Evolutionary conservation across 2,113 vertebrate genomes (phyloP), one percentile per base, ranked within the genome.

Genomic region (Desmodus rotundus): DNA sequence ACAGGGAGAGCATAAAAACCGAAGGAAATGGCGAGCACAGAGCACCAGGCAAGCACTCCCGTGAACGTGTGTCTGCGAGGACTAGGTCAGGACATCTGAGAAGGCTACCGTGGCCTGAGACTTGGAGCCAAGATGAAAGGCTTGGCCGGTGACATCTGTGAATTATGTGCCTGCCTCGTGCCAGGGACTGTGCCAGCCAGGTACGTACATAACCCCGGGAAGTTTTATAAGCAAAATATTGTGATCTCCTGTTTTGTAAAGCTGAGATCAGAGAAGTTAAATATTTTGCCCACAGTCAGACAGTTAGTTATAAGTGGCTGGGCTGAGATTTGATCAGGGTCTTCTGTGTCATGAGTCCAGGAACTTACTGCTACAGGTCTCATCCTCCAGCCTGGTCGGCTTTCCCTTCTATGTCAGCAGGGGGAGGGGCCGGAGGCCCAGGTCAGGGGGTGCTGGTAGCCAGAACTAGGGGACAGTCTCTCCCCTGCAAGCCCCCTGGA

Each of bases 381-480:
- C 67, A 0, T 13, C 36, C 54, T 38, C 33, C 2, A 3, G 12
- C 1, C 0, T 0, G 1, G 74, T 47, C 13, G 1, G 7, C 14
- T 68, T 68, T 61, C 36, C 19, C 8, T 52, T 24, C 36, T 4
- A 1, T 0, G 17, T 22, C 47, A 11, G 26, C 76, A 43, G 26
- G 45, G 2, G 15, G 45, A n/a, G 20, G 54, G n/a, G 50, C 67
- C 36, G 3, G 56, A 87, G 58, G 61, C 41, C 54, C 22, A 19
- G 78, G 33, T 38, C 14, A 67, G 63, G 72, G 14, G 28, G 7
- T 24, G 7, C n/a, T 2, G 10, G 67, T 19, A 47, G 45, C 92
- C 65, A 28, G 82, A 31, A 33, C 31, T 3, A 10, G 68, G 28
- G 61, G 41, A 31, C 50, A 15, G 19, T 36, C 65, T 74, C 50